Percentiles rank a stretch among this genome's conserved stretches.
These are phyloP conservation scores for Netelia virgata DNA, from an alignment of 2,888 invertebrate genomes.

Conservation along the genomic window DNA sequence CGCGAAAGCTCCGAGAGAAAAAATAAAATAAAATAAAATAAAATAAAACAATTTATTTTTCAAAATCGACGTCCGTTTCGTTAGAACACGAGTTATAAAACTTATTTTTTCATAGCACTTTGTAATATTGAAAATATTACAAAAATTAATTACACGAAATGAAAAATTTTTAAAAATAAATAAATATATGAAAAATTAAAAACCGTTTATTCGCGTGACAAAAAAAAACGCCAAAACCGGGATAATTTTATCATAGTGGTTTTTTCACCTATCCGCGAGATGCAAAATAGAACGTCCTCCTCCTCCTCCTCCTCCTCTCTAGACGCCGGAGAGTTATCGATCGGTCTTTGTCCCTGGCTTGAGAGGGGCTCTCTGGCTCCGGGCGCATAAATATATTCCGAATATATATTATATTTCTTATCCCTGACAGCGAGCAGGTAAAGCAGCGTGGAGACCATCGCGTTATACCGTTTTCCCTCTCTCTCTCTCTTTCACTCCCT, in stretches of 20 bases:
- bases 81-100: neutral
- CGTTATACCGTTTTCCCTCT: conserved; percentile 9
- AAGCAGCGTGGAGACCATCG: conserved; percentile 13
- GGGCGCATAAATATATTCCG: conserved; percentile 46
- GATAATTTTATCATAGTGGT: neutral
- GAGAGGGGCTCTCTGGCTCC: conserved; percentile 15
- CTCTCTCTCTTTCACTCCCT: conserved; percentile 40
- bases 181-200: neutral
- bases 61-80: too few relatives aligned
- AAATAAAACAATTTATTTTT: too few relatives aligned
- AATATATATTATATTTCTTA: conserved; percentile 61
- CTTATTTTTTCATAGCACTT: neutral
- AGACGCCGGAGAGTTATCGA: conserved; percentile 36
- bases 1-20: too few relatives aligned
- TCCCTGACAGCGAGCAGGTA: conserved; percentile 28
- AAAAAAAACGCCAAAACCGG: too few relatives aligned
- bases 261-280: neutral
- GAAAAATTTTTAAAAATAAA: neutral
- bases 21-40: too few relatives aligned
- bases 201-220: neutral
- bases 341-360: conserved; percentile 22
- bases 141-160: neutral
- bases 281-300: neutral
- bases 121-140: too few relatives aligned
- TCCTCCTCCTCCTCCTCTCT: neutral